Percentiles rank a stretch among this genome's conserved stretches.
phyloP scores from a whole-genome alignment of 2,888 invertebrate species.

The Polyommatus icarus region DNA sequence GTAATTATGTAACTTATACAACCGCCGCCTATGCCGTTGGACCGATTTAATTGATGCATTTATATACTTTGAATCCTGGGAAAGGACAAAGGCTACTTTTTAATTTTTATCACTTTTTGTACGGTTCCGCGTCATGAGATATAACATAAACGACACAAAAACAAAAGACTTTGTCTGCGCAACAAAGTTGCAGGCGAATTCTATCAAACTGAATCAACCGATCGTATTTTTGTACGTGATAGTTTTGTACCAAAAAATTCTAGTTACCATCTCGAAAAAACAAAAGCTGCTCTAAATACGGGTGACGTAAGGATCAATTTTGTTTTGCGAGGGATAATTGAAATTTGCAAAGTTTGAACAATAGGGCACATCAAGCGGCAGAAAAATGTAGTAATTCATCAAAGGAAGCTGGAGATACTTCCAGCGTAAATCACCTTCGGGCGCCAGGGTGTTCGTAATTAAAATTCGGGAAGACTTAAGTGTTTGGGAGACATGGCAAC shows the following conservation, averaged over 20 bases:
- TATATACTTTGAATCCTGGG: too few species aligned
- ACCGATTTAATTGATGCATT: too few species aligned
- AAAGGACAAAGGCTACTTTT: too few species aligned
- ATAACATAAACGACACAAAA: too few species aligned
- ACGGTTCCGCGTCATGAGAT: not conserved
- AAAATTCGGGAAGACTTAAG: conserved; percentile 46
- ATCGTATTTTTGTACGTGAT: too few species aligned
- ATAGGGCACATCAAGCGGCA: conserved; percentile 9
- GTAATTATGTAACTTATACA: too few species aligned
- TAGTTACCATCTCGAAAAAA: not conserved
- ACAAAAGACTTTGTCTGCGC: not conserved
- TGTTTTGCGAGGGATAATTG: not conserved
- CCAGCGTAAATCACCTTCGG: conserved; percentile 54
- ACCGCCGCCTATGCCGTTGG: too few species aligned
- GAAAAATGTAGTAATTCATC: conserved; percentile 40
- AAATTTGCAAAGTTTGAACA: conserved; percentile 7
- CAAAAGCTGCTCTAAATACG: not conserved
- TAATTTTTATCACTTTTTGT: too few species aligned
- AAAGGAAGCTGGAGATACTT: conserved; percentile 43
- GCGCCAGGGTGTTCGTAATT: conserved; percentile 52
- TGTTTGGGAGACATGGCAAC: conserved; percentile 35
- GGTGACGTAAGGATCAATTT: not conserved
- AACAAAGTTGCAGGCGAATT: not conserved
- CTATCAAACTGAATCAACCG: not conserved
- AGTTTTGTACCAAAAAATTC: not conserved